Conservation (phyloP, 2,113 vertebrate genomes). For the Galeopterus variegatus region DNA sequence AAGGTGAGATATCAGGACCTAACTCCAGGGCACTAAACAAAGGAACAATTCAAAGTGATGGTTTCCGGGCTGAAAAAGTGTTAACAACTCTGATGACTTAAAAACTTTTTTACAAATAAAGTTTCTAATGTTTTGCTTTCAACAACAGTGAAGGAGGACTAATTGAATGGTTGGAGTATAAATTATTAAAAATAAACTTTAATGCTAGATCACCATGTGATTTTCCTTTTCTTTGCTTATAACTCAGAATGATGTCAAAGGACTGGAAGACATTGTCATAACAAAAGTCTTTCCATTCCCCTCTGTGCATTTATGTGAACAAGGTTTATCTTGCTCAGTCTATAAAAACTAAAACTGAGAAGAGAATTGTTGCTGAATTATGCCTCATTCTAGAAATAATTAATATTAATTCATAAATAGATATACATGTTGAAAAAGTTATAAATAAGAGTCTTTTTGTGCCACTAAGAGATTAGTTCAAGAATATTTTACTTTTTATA, state of each 20-base stretch:
- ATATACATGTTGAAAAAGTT: neutral
- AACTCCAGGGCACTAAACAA: neutral
- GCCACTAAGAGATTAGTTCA: neutral
- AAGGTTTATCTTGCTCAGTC: neutral
- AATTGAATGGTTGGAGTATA: neutral
- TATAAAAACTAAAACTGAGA: slow-evolving; percentile 35
- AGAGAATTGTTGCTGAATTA: neutral
- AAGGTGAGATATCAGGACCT: neutral
- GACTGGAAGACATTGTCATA: neutral
- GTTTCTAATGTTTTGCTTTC: neutral
- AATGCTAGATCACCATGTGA: neutral
- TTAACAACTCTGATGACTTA: neutral
- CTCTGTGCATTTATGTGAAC: neutral
- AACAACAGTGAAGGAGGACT: neutral
- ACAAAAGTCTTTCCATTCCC: neutral
- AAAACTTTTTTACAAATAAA: neutral
- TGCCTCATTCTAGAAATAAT: neutral
- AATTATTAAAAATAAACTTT: neutral
- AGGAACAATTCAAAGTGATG: neutral
- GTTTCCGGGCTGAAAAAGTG: neutral
- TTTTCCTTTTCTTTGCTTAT: neutral
- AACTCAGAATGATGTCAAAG: neutral
- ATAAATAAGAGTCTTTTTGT: neutral
- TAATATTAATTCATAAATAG: slow-evolving; percentile 41
- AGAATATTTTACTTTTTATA: neutral